These are phyloP conservation scores for Characodon lateralis DNA, from an alignment of 2,797 vertebrate genomes.

Conservation along the genomic window DNA sequence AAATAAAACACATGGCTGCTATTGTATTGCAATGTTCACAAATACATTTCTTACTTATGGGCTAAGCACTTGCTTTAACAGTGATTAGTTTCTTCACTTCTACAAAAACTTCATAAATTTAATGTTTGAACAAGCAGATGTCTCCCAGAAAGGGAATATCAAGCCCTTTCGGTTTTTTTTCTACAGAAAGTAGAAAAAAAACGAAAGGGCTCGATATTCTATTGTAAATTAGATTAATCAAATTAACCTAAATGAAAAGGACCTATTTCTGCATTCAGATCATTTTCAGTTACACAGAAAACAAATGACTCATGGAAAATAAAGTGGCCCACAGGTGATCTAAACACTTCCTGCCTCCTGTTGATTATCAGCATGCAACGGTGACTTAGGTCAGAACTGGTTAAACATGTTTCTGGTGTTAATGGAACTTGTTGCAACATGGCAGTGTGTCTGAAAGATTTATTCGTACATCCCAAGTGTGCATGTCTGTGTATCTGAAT, in stretches of 20 bases:
- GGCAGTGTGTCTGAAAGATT: background rate
- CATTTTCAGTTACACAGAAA: background rate
- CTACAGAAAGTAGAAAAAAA: no score
- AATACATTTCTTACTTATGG: background rate
- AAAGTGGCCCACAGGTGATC: background rate
- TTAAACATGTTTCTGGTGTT: constrained; percentile 39
- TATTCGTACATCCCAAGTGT: background rate
- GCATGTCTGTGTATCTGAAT: background rate
- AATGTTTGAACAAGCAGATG: background rate
- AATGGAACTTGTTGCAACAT: background rate
- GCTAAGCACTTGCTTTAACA: background rate
- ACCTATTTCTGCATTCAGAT: background rate
- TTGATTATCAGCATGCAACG: background rate
- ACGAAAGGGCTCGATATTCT: background rate
- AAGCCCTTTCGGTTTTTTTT: no score
- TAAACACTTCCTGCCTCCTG: background rate
- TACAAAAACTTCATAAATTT: background rate
- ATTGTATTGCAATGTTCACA: background rate
- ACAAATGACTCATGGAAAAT: constrained; percentile 2
- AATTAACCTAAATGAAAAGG: background rate
- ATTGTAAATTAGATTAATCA: background rate
- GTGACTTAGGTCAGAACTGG: constrained; percentile 38
- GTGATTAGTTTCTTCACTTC: background rate
- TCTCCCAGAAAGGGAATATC: no score
- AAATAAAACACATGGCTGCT: background rate